phyloP scores from a whole-genome alignment of 2,113 vertebrate genomes.

The Desmodus rotundus region DNA sequence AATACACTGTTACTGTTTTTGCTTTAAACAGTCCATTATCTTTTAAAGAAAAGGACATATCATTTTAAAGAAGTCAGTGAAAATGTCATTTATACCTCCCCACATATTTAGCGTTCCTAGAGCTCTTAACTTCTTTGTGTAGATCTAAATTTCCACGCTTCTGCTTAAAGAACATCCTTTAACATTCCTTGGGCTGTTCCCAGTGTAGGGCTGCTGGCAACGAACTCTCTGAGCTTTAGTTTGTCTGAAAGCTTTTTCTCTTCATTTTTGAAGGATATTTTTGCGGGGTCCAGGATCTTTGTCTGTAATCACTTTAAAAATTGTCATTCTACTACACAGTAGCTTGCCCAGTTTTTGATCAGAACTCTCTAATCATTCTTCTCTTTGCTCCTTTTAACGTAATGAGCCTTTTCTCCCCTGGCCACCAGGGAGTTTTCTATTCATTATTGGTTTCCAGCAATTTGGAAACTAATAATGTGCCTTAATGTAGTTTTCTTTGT shows the following conservation, averaged over 20 bases:
- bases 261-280: not conserved
- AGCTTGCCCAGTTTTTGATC: not conserved
- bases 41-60: not conserved
- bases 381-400: not conserved
- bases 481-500: not conserved
- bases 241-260: not conserved
- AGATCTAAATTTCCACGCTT: not conserved
- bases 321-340: not conserved
- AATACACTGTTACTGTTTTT: not conserved
- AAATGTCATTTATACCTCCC: not conserved
- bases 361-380: not conserved
- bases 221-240: not conserved
- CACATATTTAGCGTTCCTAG: not conserved
- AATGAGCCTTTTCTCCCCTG: not conserved
- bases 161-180: not conserved
- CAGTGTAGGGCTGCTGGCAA: not conserved
- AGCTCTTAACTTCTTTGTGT: not conserved
- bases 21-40: not conserved
- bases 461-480: too few species aligned
- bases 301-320: not conserved
- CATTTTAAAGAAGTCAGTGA: not conserved
- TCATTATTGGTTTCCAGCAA: not conserved
- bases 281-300: not conserved
- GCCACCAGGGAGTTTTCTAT: not conserved
- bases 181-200: not conserved